Evolutionary conservation across 2,113 vertebrate species (phyloP), one percentile per base, ranked within the genome.

Genomic region (Chaetura pelagica): DNA sequence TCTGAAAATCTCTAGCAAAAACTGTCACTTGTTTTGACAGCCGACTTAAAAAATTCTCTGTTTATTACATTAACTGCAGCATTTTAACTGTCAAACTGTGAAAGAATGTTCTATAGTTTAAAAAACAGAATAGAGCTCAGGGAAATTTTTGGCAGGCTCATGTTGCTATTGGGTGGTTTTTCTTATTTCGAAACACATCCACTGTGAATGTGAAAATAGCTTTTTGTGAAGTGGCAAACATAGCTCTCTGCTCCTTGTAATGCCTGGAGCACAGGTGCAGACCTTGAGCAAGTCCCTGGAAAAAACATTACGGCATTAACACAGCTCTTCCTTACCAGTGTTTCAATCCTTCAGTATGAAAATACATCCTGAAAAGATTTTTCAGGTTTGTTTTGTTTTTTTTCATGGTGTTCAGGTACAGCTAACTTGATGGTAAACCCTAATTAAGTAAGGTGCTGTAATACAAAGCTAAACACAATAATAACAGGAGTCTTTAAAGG

Each of bases 1-100:
- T 98, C 97, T 97, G 96, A 98, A 98, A 98, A 97, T 98, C 90
- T 80, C 97, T 94, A 95, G 97, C 96, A 98, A 97, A 97, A 98
- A 97, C 85, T 98, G 98, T 98, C 98, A 97, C 97, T 98, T 98
- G 98, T 98, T 98, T 98, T 98, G 98, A 98, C 98, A 98, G 96
- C 93, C 66, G 63, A 97, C 97, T 98, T 98, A 97, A 98, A 98
- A 98, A 98, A 96, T 97, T 98, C 97, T 98, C 98, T 98, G 98
- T 98, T 98, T 98, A 98, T 98, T 98, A 98, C 97, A 98, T 98
- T 98, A 98, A 97, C 98, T 97, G 97, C 97, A 76, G 97, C 98
- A 98, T 98, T 98, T 98, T 98, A 98, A 97, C 98, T 98, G 98
- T 98, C 98, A 98, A 97, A 98, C 96, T 98, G 96, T 98, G 97